These are phyloP conservation scores for Dasysyrphus albostriatus DNA, from an alignment of 2,888 invertebrate genomes.

Conservation along the genomic window DNA sequence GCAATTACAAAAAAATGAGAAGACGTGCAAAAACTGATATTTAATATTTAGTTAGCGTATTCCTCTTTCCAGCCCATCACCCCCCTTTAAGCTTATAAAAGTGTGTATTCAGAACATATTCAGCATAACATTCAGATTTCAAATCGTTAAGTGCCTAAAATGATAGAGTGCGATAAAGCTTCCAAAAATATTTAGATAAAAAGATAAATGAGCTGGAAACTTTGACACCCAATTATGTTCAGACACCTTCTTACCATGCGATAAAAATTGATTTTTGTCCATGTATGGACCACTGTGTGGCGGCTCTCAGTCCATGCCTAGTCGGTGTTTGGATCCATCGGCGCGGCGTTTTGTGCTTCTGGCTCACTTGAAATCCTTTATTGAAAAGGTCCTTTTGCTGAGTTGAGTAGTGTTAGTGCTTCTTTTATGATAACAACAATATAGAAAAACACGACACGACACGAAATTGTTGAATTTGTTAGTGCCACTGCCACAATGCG, in stretches of 20 bases:
- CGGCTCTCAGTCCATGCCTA: background rate
- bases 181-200: too few relatives aligned
- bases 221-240: too few relatives aligned
- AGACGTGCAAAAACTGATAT: too few relatives aligned
- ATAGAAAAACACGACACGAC: conserved; percentile 60
- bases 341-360: conserved; percentile 32
- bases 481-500: conserved; percentile 54
- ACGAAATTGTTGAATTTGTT: conserved; percentile 67
- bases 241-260: background rate
- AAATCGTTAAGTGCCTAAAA: too few relatives aligned
- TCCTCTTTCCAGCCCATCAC: too few relatives aligned
- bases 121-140: too few relatives aligned
- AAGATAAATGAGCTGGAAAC: too few relatives aligned
- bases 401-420: conserved; percentile 62
- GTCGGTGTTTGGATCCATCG: conserved; percentile 45
- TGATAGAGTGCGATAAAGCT: too few relatives aligned
- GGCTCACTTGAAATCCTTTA: conserved; percentile 54
- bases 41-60: too few relatives aligned
- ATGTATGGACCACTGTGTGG: background rate
- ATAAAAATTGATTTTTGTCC: background rate
- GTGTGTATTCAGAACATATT: too few relatives aligned
- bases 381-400: conserved; percentile 53
- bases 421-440: conserved; percentile 66
- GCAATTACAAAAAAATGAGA: too few relatives aligned
- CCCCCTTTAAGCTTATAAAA: too few relatives aligned